Evolutionary conservation across 2,113 vertebrate species (phyloP).

Genomic region (Burhinus bistriatus): DNA sequence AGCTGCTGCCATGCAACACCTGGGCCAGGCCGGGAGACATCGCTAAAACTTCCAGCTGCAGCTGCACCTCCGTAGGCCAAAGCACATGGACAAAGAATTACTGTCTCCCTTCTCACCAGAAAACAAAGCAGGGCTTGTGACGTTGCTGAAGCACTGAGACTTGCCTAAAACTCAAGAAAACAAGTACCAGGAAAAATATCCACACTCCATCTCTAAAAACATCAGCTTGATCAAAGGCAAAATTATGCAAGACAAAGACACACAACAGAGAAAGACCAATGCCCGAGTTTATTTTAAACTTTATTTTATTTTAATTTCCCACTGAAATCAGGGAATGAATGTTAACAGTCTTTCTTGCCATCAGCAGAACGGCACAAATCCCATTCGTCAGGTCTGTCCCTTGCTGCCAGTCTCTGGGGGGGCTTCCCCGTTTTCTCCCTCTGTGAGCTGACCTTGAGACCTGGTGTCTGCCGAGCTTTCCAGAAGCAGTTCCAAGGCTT

Average conservation of each 20-base stretch:
- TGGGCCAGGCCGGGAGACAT: background rate
- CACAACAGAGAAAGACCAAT: background rate
- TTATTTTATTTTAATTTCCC: no score
- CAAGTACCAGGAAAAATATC: background rate
- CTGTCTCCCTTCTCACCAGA: background rate
- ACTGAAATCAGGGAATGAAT: background rate
- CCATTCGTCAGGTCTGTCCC: background rate
- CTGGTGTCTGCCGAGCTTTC: background rate
- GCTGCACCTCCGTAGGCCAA: background rate
- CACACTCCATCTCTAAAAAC: background rate
- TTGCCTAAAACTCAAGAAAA: background rate
- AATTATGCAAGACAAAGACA: background rate
- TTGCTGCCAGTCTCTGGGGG: background rate
- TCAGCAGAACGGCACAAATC: background rate
- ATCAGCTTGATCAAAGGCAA: background rate
- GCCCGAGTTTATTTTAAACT: conserved; percentile 22
- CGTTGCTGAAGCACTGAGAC: background rate
- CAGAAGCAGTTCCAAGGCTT: conserved; percentile 79
- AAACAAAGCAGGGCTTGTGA: background rate
- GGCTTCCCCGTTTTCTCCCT: background rate
- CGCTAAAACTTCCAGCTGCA: background rate
- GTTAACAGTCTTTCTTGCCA: background rate
- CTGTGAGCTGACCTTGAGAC: background rate
- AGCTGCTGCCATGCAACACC: background rate
- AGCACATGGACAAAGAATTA: background rate